Base-by-base conservation (phyloP, 2,888 invertebrate genomes). In the Xestia ashworthii region DNA sequence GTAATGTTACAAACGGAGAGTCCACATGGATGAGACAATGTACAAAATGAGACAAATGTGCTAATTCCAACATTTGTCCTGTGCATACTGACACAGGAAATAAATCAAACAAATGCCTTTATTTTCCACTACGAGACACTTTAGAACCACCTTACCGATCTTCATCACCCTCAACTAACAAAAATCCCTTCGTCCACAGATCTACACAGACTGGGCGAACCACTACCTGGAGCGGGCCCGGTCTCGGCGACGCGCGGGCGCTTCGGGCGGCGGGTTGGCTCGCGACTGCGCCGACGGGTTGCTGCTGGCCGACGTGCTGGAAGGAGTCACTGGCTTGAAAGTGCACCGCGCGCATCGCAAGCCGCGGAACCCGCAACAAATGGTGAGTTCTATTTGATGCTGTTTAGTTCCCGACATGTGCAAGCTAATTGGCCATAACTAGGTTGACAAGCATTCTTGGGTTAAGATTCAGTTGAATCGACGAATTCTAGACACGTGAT, bases 141-240 rank as follows among this genome's bases (percentile, higher is more conserved):
- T 9, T 0, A 41, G 67, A 16, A 50, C 19, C 25, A 46, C 3
- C 11, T 4, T 46, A 41, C 12, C 9, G 9, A 44, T 9, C 14
- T 5, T 73, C 5, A 38, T 14, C 3, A 68, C 0, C 53, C 50
- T 5, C n/a, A 60, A 22, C 12, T 77, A 73, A 74, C 12, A 38
- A 5, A 22, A 22, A 0, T 5, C 11, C 19, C 90, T 90, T 88
- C 86, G 0, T 62, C 96, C 97, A 8, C 97, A 99, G 99, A 99
- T 99, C 92, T 99, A 99, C 96, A 99, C 99, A 76, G 99, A 99
- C 97, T 99, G 99, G 99, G 99, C 99, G 70, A 99, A 99, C 95
- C 99, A 99, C 93, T 99, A 99, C 95, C 96, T 99, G 97, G 99
- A 99, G 94, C 98, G 99, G 91, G 98, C 98, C 78, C 97, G 98